These are phyloP conservation scores for Helicolenus hilgendorfi DNA, from an alignment of 2,797 vertebrate species.

Conservation along the genomic window DNA sequence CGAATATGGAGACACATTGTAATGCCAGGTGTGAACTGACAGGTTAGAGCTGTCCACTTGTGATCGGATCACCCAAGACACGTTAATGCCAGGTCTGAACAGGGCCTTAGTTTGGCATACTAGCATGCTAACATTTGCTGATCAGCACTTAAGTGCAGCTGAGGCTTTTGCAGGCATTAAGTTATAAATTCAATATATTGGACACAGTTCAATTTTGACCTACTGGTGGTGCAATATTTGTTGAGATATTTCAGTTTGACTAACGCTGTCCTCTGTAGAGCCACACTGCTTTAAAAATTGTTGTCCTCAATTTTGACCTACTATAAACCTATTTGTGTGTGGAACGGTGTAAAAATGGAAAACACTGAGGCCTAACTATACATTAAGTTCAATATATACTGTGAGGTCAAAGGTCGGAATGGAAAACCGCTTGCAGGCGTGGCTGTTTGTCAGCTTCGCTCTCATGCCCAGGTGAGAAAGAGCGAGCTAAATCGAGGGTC, in stretches of 20 bases:
- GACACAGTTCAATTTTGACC: too few species aligned
- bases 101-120: too few species aligned
- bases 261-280: background rate
- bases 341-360: background rate
- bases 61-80: too few species aligned
- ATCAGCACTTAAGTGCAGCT: background rate
- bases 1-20: too few species aligned
- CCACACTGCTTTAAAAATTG: background rate
- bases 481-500: slow-evolving; percentile 53
- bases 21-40: background rate
- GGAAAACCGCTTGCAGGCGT: slow-evolving; percentile 49
- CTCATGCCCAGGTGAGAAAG: slow-evolving; percentile 21
- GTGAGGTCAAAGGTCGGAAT: slow-evolving; percentile 51
- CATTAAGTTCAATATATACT: slow-evolving; percentile 22
- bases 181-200: too few species aligned
- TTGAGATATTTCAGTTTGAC: background rate
- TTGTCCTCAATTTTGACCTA: background rate
- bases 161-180: too few species aligned
- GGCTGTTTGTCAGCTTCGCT: slow-evolving; percentile 65
- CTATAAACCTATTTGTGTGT: background rate
- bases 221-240: too few species aligned
- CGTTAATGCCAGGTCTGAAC: too few species aligned
- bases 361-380: background rate
- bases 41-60: too few species aligned
- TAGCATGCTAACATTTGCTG: background rate